Evolutionary conservation across 2,888 invertebrate species (phyloP).

Genomic region (Asteroscopus sphinx): DNA sequence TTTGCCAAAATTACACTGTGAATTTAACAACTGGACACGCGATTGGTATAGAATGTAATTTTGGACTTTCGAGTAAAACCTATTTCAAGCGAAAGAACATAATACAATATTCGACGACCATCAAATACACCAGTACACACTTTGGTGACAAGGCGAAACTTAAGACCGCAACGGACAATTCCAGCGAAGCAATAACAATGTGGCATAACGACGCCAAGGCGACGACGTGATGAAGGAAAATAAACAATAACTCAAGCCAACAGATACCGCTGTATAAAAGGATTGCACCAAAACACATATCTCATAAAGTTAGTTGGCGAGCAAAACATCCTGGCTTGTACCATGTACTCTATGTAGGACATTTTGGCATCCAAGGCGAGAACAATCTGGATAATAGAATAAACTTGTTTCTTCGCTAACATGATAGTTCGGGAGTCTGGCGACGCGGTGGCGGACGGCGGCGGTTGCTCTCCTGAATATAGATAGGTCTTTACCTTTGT

Average conservation of each 20-base stretch:
- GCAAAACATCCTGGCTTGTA: constrained; percentile 77
- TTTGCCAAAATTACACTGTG: neutral
- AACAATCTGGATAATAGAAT: constrained; percentile 87
- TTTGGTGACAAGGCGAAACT: constrained; percentile 23
- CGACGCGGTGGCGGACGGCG: constrained; percentile 66
- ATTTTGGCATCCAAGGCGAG: constrained; percentile 86
- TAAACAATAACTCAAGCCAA: constrained; percentile 77
- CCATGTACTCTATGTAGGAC: constrained; percentile 66
- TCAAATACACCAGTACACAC: constrained; percentile 8
- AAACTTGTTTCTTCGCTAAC: constrained; percentile 74
- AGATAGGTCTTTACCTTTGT: constrained; percentile 55
- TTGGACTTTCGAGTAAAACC: neutral
- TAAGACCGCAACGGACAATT: constrained; percentile 1
- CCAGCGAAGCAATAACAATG: constrained; percentile 33
- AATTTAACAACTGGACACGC: too few relatives aligned
- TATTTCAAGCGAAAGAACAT: neutral
- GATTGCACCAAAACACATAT: constrained; percentile 82
- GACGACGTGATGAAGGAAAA: constrained; percentile 68
- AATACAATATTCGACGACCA: constrained; percentile 1
- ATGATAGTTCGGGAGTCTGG: constrained; percentile 56
- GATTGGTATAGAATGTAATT: too few relatives aligned
- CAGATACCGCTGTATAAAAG: constrained; percentile 77
- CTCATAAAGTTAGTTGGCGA: constrained; percentile 86
- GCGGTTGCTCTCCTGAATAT: constrained; percentile 56
- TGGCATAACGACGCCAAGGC: constrained; percentile 50